Evolutionary conservation across 2,797 vertebrate species (phyloP), one percentile per base, ranked within the genome.

Genomic region (Sebastes vulpes): DNA sequence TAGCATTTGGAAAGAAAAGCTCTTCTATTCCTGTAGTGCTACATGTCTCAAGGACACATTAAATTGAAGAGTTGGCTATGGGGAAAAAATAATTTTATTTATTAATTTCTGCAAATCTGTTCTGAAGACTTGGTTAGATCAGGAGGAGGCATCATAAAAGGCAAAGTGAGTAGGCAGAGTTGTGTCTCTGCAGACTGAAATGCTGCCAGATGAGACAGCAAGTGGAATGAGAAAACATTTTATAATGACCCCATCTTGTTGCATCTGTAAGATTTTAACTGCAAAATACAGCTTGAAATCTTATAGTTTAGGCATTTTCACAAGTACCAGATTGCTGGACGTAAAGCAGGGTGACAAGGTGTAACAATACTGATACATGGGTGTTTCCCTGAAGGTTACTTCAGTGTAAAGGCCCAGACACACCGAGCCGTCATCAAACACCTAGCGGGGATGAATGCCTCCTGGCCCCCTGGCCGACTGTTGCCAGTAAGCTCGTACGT

Each of bases 21-120:
- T 31, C 64, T 42, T 72, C 46, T 32, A 57, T 60, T 87, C 64
- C 61, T 73, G 77, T 72, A 48, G 53, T 53, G 85, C 72, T 53
- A 59, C 65, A 53, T 63, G 58, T 90, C 72, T 92, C 86, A 89
- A 89, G 84, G 85, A 92, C 85, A 92, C 82, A 87, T 86, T 90
- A 69, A 77, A 84, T 79, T 86, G 72, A 85, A 79, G 57, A 82
- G 75, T 35, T 72, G 28, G 63, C 77, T 52, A 10, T 38, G 26
- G 48, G 29, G 60, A 56, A 6, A 5, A 63, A 56, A 66, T 21
- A 4, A 53, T 75, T 84, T 85, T 74, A 78, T 88, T 89, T 82
- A 87, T 86, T 90, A 70, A 87, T 87, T 90, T 83, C 29, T 48
- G 50, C 73, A 81, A 83, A 90, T 87, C 70, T 82, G 81, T 79